A percentile compares a stretch with the other conserved stretches of the same genome.
Evolutionary conservation across 2,113 vertebrate genomes (phyloP).

Genomic region (Rhynchopsitta pachyrhyncha): DNA sequence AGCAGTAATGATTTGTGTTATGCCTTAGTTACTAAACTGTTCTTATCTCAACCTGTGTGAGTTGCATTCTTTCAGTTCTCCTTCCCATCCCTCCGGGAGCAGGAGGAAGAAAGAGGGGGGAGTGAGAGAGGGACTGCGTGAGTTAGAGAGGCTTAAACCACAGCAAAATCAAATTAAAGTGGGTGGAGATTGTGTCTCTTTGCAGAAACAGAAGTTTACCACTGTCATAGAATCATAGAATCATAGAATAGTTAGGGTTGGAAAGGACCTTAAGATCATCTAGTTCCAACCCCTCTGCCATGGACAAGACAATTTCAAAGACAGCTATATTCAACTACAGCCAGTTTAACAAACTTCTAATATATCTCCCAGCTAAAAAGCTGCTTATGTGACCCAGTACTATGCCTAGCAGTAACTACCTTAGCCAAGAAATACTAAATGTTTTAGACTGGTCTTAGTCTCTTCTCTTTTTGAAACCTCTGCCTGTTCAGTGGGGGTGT

Average conservation of each 20-base stretch:
- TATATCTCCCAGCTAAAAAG: not conserved
- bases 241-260: too few species aligned
- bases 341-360: not conserved
- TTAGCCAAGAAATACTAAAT: not conserved
- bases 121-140: too few species aligned
- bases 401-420: not conserved
- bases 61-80: too few species aligned
- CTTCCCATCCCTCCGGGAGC: too few species aligned
- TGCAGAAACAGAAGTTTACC: constrained; percentile 15
- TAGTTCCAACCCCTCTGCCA: too few species aligned
- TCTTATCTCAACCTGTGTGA: too few species aligned
- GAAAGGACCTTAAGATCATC: too few species aligned
- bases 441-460: not conserved
- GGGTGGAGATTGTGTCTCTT: constrained; percentile 3
- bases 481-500: not conserved
- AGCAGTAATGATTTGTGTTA: too few species aligned
- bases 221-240: not conserved
- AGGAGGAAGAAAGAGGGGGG: too few species aligned
- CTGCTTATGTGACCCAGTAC: not conserved
- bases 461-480: not conserved
- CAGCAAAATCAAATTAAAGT: not conserved
- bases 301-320: not conserved
- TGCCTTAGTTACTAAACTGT: too few species aligned
- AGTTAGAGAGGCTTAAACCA: too few species aligned
- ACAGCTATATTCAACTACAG: not conserved